Evolutionary conservation across 2,113 vertebrate genomes (phyloP).

Genomic region (Speoplatyrhinus poulsoni): DNA sequence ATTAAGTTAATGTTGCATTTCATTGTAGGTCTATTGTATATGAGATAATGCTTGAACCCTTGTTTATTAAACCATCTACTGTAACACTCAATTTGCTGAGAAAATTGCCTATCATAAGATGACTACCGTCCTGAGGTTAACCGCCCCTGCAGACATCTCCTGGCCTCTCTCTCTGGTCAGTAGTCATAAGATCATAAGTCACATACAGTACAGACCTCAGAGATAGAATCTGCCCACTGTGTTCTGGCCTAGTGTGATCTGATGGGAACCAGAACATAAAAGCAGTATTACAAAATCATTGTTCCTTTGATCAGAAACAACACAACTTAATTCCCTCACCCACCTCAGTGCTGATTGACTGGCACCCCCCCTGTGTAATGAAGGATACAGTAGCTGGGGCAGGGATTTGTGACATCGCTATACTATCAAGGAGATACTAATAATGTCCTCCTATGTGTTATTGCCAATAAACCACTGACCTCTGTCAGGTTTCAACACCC

Average conservation of each 20-base stretch:
- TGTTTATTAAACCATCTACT: no score
- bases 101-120: not conserved
- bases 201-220: conserved; percentile 32
- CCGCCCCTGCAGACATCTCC: not conserved
- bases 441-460: no score
- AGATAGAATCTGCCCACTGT: conserved; percentile 27
- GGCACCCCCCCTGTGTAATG: no score
- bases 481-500: not conserved
- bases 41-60: no score
- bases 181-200: conserved; percentile 51
- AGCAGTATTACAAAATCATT: not conserved
- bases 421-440: no score
- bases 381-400: no score
- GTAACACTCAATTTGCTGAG: not conserved
- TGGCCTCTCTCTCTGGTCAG: conserved; percentile 24
- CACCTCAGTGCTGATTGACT: no score
- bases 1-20: no score
- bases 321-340: not conserved
- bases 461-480: no score
- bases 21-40: no score
- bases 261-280: conserved; percentile 14
- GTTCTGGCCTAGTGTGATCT: not conserved
- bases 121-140: not conserved
- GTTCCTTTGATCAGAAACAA: not conserved
- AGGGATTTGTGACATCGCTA: no score